Conservation (phyloP, 2,888 invertebrate species). For the Marronus borbonicus region DNA sequence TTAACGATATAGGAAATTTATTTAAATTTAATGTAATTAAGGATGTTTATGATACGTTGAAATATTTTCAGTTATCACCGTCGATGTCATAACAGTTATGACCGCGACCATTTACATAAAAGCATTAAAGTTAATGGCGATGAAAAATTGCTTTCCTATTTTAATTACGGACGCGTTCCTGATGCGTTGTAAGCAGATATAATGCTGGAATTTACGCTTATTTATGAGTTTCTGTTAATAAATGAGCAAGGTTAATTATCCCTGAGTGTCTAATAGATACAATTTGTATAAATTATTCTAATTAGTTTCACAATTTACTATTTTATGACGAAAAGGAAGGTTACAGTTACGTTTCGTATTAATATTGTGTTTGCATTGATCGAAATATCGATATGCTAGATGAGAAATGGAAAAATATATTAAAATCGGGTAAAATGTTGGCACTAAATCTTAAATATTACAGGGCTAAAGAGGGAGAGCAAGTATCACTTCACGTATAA, state of each 20-base stretch:
- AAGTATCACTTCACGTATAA: too few species aligned
- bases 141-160: constrained; percentile 35
- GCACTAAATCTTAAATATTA: too few species aligned
- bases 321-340: not conserved
- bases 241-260: constrained; percentile 26
- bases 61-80: constrained; percentile 31
- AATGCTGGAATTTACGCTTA: constrained; percentile 12
- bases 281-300: constrained; percentile 7
- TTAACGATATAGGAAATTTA: constrained; percentile 34
- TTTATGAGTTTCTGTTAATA: constrained; percentile 28
- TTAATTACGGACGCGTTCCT: constrained; percentile 28
- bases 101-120: constrained; percentile 14
- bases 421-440: too few species aligned
- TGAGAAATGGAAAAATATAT: too few species aligned
- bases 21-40: constrained; percentile 28
- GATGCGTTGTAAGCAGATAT: constrained; percentile 14
- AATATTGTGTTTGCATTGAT: not conserved
- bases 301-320: not conserved
- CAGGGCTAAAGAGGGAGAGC: too few species aligned
- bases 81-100: constrained; percentile 33
- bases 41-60: constrained; percentile 33
- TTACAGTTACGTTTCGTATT: not conserved
- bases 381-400: not conserved
- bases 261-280: constrained; percentile 9
- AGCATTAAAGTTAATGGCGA: constrained; percentile 33